Conservation (phyloP, 2,113 vertebrate genomes). For the Mastomys natalensis region DNA sequence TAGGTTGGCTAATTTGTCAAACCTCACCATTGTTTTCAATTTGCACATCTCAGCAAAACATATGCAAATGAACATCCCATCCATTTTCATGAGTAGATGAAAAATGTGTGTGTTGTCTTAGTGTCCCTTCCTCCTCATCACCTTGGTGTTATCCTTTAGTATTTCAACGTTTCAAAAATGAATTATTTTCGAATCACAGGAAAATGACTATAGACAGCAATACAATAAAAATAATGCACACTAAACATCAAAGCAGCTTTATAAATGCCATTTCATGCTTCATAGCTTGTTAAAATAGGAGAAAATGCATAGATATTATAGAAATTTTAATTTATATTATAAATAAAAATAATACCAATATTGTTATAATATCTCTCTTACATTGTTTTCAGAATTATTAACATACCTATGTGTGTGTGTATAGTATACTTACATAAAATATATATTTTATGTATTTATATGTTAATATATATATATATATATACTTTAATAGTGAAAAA, state of each 20-base stretch:
- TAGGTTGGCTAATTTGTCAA: constrained; percentile 68
- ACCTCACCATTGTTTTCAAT: constrained; percentile 34
- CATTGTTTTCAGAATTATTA: not conserved
- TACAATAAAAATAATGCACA: constrained; percentile 9
- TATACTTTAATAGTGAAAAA: not conserved
- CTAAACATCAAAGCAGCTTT: not conserved
- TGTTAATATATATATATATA: not conserved
- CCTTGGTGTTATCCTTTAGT: not conserved
- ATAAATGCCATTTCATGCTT: not conserved
- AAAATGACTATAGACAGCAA: not conserved
- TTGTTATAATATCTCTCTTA: too few relatives aligned
- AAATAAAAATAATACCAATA: too few relatives aligned
- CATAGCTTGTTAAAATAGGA: not conserved
- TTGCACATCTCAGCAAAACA: constrained; percentile 64
- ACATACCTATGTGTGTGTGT: not conserved
- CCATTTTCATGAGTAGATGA: constrained; percentile 72
- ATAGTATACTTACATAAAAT: not conserved
- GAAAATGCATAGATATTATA: not conserved
- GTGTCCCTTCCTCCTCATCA: constrained; percentile 9
- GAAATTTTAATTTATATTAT: not conserved
- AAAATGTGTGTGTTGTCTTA: constrained; percentile 44
- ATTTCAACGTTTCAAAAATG: constrained; percentile 50
- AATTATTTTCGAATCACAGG: not conserved
- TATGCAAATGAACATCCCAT: constrained; percentile 61
- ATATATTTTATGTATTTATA: too few relatives aligned